phyloP scores from a whole-genome alignment of 1,140 invertebrate genomes.

The Colletes gigas region DNA sequence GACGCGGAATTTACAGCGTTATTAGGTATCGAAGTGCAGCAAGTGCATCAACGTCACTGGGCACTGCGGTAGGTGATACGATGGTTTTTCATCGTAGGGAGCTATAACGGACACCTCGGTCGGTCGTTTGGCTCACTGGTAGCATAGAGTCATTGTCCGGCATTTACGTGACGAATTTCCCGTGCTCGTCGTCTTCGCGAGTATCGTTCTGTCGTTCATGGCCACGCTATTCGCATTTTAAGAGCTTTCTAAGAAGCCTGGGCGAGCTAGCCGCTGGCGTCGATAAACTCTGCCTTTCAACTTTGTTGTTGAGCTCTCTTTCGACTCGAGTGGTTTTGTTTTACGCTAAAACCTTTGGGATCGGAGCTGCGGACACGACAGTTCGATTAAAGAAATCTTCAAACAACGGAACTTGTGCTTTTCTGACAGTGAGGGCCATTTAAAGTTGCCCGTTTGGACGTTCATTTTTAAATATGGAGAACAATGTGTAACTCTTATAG shows the following conservation, averaged over 20 bases:
- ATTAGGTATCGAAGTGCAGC: background rate
- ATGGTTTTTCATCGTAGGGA: constrained; percentile 17
- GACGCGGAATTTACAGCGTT: background rate
- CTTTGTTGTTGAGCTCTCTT: background rate
- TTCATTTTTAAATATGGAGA: too few relatives aligned
- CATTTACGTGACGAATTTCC: constrained; percentile 75
- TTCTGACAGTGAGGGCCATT: too few relatives aligned
- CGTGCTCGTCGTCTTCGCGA: constrained; percentile 63
- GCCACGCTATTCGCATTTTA: constrained; percentile 75
- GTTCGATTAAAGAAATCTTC: too few relatives aligned
- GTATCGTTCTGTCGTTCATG: constrained; percentile 59
- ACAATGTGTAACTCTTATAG: too few relatives aligned
- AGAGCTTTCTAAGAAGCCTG: constrained; percentile 68
- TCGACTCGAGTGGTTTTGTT: background rate
- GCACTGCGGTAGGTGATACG: constrained; percentile 24
- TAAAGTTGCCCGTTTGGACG: too few relatives aligned
- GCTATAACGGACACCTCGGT: constrained; percentile 45
- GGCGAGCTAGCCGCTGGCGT: background rate
- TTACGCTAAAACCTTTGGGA: too few relatives aligned
- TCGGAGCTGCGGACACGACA: too few relatives aligned
- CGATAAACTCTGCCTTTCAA: background rate
- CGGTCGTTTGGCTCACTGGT: constrained; percentile 52
- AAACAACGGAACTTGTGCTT: too few relatives aligned
- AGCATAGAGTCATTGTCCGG: constrained; percentile 67
- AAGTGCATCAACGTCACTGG: background rate